These are phyloP conservation scores for Sardinella longiceps DNA, from an alignment of 2,797 vertebrate species.

Conservation along the genomic window DNA sequence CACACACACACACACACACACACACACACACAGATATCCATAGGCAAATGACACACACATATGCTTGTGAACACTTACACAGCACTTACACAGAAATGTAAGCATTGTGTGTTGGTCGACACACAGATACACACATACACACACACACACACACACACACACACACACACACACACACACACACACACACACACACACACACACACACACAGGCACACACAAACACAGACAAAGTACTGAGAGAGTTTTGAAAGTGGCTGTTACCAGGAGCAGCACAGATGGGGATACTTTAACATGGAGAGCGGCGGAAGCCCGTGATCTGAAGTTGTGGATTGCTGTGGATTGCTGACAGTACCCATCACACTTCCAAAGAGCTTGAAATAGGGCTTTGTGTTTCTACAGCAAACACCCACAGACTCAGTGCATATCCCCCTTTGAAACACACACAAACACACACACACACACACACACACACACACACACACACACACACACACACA, in stretches of 20 bases:
- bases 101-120: constrained; percentile 12
- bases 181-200: background rate
- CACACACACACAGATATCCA: background rate
- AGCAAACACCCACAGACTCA: background rate
- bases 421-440: background rate
- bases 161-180: background rate
- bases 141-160: background rate
- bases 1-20: background rate
- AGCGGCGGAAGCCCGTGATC: background rate
- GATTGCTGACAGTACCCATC: background rate
- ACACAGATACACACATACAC: constrained; percentile 9
- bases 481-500: background rate
- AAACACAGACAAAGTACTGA: background rate
- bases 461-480: background rate
- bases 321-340: background rate
- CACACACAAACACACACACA: background rate
- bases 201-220: background rate
- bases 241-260: background rate
- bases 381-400: background rate
- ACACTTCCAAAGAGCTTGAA: background rate
- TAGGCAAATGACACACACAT: background rate
- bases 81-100: background rate
- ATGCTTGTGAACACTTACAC: background rate
- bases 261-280: background rate
- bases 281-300: background rate